Evolutionary conservation across 1,140 invertebrate species (phyloP).

Genomic region (Cherax quadricarinatus): DNA sequence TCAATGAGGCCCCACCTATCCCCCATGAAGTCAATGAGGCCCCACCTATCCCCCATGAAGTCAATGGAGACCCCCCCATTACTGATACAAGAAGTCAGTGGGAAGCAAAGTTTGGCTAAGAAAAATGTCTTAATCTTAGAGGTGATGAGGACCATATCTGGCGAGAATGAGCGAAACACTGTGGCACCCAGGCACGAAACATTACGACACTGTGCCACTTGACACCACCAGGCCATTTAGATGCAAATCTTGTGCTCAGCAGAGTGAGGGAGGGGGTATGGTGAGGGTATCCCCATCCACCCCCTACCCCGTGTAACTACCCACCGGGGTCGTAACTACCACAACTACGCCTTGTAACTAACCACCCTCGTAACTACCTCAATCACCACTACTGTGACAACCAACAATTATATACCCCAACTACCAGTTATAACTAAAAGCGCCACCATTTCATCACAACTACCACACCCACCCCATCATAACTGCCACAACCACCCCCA

Average conservation of each 20-base stretch:
- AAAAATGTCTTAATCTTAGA: conserved; percentile 53
- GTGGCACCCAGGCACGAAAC: not conserved
- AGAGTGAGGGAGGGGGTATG: not conserved
- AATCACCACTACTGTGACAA: no score
- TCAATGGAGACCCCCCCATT: conserved; percentile 28
- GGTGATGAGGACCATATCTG: conserved; percentile 52
- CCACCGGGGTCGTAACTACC: not conserved
- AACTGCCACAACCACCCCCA: no score
- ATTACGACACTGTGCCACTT: not conserved
- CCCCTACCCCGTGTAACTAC: not conserved
- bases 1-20: conserved; percentile 50
- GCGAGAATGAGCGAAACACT: not conserved
- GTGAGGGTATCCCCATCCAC: no score
- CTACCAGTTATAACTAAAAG: no score
- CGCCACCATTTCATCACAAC: no score
- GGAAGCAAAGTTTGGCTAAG: conserved; percentile 34
- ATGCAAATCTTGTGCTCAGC: conserved; percentile 51
- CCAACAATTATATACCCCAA: no score
- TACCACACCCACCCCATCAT: no score
- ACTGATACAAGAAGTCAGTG: conserved; percentile 57
- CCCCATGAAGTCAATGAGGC: no score
- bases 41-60: not conserved
- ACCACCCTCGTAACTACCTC: no score
- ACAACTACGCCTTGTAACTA: not conserved
- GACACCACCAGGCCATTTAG: conserved; percentile 22